Percentiles rank a stretch among this genome's conserved stretches.
Evolutionary conservation across 1,140 invertebrate species (phyloP).

Genomic region (Hestina assimilis): DNA sequence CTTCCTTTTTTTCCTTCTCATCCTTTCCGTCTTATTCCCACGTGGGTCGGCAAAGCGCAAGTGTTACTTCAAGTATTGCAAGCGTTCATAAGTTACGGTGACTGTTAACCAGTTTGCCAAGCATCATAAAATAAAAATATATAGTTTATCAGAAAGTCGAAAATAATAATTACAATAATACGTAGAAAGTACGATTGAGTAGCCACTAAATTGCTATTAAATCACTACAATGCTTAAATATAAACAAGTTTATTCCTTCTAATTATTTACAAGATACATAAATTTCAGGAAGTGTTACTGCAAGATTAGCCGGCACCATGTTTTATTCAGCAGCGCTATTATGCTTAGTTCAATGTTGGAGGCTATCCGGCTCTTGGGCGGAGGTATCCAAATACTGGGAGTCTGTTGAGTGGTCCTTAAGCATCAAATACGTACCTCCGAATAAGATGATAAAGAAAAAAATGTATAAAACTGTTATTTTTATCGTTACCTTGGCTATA

Average conservation of each 20-base stretch:
- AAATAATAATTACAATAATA: neutral
- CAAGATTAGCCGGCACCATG: conserved; percentile 47
- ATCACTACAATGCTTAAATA: neutral
- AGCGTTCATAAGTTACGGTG: no score
- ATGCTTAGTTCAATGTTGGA: conserved; percentile 40
- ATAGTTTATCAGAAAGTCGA: neutral
- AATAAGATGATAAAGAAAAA: conserved; percentile 33
- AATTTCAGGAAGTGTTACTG: conserved; percentile 47
- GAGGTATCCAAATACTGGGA: conserved; percentile 38
- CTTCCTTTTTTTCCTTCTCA: no score
- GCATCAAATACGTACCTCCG: conserved; percentile 32
- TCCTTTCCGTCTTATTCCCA: no score
- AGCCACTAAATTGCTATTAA: no score
- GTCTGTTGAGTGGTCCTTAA: conserved; percentile 34
- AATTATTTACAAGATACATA: neutral
- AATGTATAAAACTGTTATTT: conserved; percentile 29
- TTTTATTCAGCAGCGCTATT: conserved; percentile 45
- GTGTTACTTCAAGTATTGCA: no score
- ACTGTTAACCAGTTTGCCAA: no score
- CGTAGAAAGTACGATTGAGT: no score
- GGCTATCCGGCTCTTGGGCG: conserved; percentile 37
- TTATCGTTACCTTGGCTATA: conserved; percentile 30
- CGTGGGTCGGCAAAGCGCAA: no score
- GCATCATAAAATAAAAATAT: neutral
- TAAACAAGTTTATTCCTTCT: neutral